Conservation (phyloP, 2,797 vertebrate species). For the Lutra lutra region DNA sequence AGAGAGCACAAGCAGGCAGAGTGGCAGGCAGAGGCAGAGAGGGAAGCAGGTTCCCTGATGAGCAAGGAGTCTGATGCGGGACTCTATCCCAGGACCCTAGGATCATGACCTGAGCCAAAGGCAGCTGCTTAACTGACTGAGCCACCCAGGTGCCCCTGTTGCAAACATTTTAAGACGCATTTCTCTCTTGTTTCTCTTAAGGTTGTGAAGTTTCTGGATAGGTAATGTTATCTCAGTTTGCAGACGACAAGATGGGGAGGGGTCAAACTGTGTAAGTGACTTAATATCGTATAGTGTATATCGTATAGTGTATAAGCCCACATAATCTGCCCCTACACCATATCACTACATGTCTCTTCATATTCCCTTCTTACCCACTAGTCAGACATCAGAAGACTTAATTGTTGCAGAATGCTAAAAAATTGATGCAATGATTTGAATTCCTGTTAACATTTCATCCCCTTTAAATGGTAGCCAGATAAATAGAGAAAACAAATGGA, state of each 20-base stretch:
- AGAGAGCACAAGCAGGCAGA: neutral
- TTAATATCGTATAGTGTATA: neutral
- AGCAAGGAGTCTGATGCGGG: fast-evolving
- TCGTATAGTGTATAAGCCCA: neutral
- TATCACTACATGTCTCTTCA: neutral
- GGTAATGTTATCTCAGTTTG: neutral
- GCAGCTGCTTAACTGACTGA: neutral
- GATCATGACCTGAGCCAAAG: neutral
- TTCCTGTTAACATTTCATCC: neutral
- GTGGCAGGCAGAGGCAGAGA: too few species aligned
- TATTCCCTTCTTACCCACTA: neutral
- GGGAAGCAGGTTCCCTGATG: neutral
- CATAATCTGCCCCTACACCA: neutral
- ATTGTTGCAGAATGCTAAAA: neutral
- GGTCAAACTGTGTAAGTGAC: neutral
- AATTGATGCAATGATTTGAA: neutral
- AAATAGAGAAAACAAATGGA: neutral
- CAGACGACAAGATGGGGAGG: neutral
- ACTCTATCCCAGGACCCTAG: neutral
- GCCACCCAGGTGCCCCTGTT: neutral
- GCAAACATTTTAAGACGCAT: neutral
- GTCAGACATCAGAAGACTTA: neutral
- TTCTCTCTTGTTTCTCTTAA: neutral
- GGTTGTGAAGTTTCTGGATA: neutral
- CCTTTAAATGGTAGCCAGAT: neutral